Percentiles rank a stretch among this genome's conserved stretches.
Evolutionary conservation across 2,888 invertebrate species (phyloP).

Genomic region (Synergus itoensis): DNA sequence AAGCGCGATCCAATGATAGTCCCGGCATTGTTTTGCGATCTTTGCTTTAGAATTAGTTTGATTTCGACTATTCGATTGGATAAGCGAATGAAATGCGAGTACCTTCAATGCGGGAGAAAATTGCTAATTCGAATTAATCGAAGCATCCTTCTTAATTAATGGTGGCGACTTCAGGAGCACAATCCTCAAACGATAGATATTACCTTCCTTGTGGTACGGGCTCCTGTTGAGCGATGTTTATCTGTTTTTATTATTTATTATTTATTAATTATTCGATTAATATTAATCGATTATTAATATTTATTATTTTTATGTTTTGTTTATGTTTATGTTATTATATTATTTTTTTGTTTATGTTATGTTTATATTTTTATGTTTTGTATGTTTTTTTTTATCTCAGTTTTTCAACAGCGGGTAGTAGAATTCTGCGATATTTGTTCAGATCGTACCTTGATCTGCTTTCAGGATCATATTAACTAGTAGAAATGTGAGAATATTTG

Average conservation of each 20-base stretch:
- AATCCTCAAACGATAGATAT: constrained; percentile 54
- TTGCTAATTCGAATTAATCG: constrained; percentile 58
- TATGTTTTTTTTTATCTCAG: no score
- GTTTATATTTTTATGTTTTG: no score
- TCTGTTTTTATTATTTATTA: no score
- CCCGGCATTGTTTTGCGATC: neutral
- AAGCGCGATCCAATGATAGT: neutral
- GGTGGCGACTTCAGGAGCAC: constrained; percentile 52
- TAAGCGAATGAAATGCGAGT: neutral
- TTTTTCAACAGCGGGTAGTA: constrained; percentile 56
- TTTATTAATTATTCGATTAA: no score
- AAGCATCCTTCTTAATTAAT: constrained; percentile 58
- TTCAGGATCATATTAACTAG: neutral
- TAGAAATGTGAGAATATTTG: neutral
- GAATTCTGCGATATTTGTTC: constrained; percentile 3
- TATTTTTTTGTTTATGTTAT: no score
- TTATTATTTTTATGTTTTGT: no score
- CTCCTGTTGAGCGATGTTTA: constrained; percentile 67
- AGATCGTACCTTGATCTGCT: constrained; percentile 24
- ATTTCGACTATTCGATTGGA: no score
- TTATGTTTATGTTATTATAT: no score
- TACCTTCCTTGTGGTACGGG: constrained; percentile 48
- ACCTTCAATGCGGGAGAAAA: neutral
- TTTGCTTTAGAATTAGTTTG: neutral
- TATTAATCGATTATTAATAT: no score